Evolutionary conservation across 2,888 invertebrate species (phyloP).

Genomic region (Eubasilissa splendida): DNA sequence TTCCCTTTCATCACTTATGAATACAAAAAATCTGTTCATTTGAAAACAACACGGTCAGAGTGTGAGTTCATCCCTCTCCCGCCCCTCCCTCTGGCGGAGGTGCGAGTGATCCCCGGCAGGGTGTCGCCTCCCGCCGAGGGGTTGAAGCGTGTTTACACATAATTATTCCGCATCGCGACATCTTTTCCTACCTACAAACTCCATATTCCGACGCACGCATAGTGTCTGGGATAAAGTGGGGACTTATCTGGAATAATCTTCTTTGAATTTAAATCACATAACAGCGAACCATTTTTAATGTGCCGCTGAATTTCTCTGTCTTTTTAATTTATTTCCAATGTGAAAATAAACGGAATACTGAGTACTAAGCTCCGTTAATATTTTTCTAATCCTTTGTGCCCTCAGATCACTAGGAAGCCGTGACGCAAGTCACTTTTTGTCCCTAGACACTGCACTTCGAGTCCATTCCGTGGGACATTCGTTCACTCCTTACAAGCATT

Average conservation of each 20-base stretch:
- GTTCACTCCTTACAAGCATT: too few relatives aligned
- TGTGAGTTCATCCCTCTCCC: slow-evolving; percentile 1
- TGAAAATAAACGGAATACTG: too few relatives aligned
- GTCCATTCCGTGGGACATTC: too few relatives aligned
- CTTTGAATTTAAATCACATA: slow-evolving; percentile 31
- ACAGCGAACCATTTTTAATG: neutral
- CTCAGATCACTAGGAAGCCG: too few relatives aligned
- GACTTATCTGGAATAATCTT: slow-evolving; percentile 40
- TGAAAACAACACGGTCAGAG: slow-evolving; percentile 48
- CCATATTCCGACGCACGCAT: slow-evolving; percentile 39
- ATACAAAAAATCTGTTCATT: slow-evolving; percentile 54
- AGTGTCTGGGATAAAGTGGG: slow-evolving; percentile 33
- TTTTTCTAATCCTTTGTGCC: too few relatives aligned
- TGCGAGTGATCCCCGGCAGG: neutral
- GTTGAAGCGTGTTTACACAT: slow-evolving; percentile 56
- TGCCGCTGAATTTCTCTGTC: too few relatives aligned
- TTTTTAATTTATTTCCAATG: too few relatives aligned
- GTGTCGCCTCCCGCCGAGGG: slow-evolving; percentile 25
- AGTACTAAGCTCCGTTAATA: too few relatives aligned
- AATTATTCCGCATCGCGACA: slow-evolving; percentile 57
- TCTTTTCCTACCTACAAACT: slow-evolving; percentile 42
- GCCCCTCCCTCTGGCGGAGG: neutral
- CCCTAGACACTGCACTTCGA: too few relatives aligned
- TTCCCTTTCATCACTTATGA: slow-evolving; percentile 31
- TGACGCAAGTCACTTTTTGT: too few relatives aligned